These are phyloP conservation scores for Herpetotheres cachinnans DNA, from an alignment of 2,113 vertebrate species.

Conservation along the genomic window DNA sequence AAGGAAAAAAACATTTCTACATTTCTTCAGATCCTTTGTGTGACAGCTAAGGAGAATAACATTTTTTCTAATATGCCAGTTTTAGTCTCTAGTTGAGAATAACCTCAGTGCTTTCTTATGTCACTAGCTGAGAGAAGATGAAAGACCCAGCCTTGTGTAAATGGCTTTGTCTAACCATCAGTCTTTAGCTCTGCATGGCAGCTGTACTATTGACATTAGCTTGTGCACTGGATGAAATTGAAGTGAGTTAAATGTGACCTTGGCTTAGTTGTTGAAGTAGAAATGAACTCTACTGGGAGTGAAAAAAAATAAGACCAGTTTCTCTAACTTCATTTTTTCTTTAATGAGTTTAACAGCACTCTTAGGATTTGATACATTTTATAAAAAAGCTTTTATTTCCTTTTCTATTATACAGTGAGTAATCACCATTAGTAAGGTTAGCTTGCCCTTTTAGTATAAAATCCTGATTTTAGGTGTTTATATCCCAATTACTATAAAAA, in stretches of 20 bases:
- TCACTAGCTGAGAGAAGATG: slow-evolving; percentile 84
- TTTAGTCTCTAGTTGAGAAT: slow-evolving; percentile 82
- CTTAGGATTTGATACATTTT: slow-evolving; percentile 82
- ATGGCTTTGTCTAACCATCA: slow-evolving; percentile 88
- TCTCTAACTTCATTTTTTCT: slow-evolving; percentile 85
- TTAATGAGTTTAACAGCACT: slow-evolving; percentile 86
- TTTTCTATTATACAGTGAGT: slow-evolving; percentile 76
- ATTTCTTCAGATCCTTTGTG: slow-evolving; percentile 84
- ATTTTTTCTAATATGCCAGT: slow-evolving; percentile 84
- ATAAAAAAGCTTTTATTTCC: slow-evolving; percentile 80
- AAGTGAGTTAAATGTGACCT: slow-evolving; percentile 88
- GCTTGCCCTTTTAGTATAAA: slow-evolving; percentile 75
- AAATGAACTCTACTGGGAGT: slow-evolving; percentile 84
- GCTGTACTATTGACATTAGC: slow-evolving; percentile 86
- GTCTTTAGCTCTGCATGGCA: slow-evolving; percentile 85
- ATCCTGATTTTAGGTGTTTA: slow-evolving; percentile 68
- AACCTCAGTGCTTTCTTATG: slow-evolving; percentile 84
- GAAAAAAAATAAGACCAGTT: slow-evolving; percentile 81
- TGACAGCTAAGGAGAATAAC: slow-evolving; percentile 86
- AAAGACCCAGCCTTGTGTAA: slow-evolving; percentile 86
- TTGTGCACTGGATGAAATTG: slow-evolving; percentile 86
- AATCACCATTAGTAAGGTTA: slow-evolving; percentile 78
- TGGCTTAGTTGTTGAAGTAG: slow-evolving; percentile 87
- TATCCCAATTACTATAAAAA: slow-evolving; percentile 62
- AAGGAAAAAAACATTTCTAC: slow-evolving; percentile 83